These are phyloP conservation scores for Leptopilina boulardi DNA, from an alignment of 1,140 invertebrate species.

Conservation along the genomic window DNA sequence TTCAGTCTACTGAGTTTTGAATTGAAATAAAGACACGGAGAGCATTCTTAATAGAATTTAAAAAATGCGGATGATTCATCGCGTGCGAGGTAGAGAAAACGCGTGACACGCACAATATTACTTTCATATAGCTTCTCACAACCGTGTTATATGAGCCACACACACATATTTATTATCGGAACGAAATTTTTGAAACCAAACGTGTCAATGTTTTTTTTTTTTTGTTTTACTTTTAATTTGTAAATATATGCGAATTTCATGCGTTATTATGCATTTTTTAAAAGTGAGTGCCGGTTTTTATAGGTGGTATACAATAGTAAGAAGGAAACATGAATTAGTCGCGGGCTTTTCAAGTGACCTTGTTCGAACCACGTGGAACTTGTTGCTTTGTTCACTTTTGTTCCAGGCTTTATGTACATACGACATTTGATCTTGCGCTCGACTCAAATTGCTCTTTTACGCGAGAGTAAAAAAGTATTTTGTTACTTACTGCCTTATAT, in stretches of 20 bases:
- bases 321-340: constrained; percentile 25
- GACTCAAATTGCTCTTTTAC: constrained; percentile 35
- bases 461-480: constrained; percentile 36
- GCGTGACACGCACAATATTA: constrained; percentile 1
- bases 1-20: not conserved
- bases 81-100: not conserved
- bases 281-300: not conserved
- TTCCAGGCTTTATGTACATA: constrained; percentile 6
- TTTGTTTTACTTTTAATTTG: not conserved
- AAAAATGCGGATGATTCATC: constrained; percentile 3
- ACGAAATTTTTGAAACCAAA: not conserved
- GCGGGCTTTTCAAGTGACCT: constrained; percentile 41
- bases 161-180: not conserved
- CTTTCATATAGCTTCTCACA: not conserved
- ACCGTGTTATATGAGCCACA: too few relatives aligned
- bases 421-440: constrained; percentile 38
- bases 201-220: not conserved
- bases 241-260: not conserved
- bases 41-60: constrained; percentile 5
- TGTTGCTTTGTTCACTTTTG: constrained; percentile 26
- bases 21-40: constrained; percentile 17
- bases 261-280: not conserved
- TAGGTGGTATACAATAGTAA: constrained; percentile 1
- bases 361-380: constrained; percentile 32
- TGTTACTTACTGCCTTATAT: constrained; percentile 19